Base-by-base conservation (phyloP, 2,797 vertebrate genomes). In the Columba guinea region DNA sequence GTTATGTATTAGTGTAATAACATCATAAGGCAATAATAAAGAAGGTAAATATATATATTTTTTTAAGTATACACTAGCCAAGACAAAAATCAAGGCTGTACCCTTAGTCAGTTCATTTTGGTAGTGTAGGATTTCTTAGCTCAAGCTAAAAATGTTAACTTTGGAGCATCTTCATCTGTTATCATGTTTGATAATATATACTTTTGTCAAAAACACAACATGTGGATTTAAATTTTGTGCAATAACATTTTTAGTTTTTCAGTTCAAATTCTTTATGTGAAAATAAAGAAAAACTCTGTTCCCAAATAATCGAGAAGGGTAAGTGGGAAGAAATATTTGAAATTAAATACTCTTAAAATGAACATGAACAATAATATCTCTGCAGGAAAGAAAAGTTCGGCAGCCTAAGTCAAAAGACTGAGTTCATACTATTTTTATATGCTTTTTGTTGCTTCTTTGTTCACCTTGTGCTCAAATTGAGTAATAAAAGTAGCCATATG, bases 1-100 rank as follows among this genome's bases (percentile, higher is more conserved):
- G 84, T 90, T 94, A 91, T 83, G 85, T 90, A 93, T 90, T 93
- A 97, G 83, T 97, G 92, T 97, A 95, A 89, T 95, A 96, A 96
- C 78, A 92, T 86, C 87, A 55, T 93, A 97, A 95, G 94, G 84
- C 93, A 92, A 90, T 34, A 95, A 92, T 73, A 77, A 88, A 94
- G 89, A 86, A 76, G 46, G 78, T 95, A 71, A 62, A 24, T 77
- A 23, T 27, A 15, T 22, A 44, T 39, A 16, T 91, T 52, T 37
- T 79, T 78, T 69, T 14, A 67, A 93, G 76, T 37, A 48, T 81
- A 84, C 23, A 84, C 23, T 70, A 0, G 10, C 80, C 87, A 46
- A 94, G 90, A 96, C 44, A 97, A 93, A 92, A 89, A 55, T 89
- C 86, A 96, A 96, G 94, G 89, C 46, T 75, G 62, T 80, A 77